These are phyloP conservation scores for Orchestia grillus DNA, from an alignment of 1,140 invertebrate species.

Conservation along the genomic window DNA sequence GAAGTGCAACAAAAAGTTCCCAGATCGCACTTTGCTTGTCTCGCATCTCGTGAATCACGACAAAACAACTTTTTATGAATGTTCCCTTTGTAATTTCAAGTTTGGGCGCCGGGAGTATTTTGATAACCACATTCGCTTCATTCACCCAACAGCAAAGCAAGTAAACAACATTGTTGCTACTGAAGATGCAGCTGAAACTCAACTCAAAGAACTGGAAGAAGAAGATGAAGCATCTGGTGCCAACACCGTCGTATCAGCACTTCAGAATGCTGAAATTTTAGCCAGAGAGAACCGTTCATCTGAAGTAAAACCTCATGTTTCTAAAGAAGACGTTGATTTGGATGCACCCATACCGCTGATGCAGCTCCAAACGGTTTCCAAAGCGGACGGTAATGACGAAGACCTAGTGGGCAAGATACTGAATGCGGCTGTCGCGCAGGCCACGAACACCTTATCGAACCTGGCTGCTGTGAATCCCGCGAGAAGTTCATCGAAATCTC, in stretches of 20 bases:
- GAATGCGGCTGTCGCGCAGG: slow-evolving; percentile 64
- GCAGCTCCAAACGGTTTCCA: slow-evolving; percentile 60
- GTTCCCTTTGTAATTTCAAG: slow-evolving; percentile 69
- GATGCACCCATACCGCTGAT: not conserved
- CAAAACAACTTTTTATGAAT: slow-evolving; percentile 66
- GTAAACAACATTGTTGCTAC: slow-evolving; percentile 54
- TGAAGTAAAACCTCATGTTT: not conserved
- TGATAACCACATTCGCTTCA: slow-evolving; percentile 70
- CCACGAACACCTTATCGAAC: slow-evolving; percentile 62
- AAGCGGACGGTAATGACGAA: slow-evolving; percentile 62
- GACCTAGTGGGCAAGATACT: slow-evolving; percentile 63
- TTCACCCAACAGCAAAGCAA: slow-evolving; percentile 68
- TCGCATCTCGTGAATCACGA: slow-evolving; percentile 65
- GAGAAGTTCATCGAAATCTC: slow-evolving; percentile 59
- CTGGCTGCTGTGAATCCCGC: slow-evolving; percentile 49
- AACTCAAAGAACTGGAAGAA: slow-evolving; percentile 57
- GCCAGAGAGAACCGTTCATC: slow-evolving; percentile 34
- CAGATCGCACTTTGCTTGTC: slow-evolving; percentile 63
- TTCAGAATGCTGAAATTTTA: slow-evolving; percentile 23
- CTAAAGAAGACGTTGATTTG: slow-evolving; percentile 57
- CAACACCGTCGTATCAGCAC: not conserved
- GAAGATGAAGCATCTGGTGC: slow-evolving; percentile 58
- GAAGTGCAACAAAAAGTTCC: slow-evolving; percentile 63
- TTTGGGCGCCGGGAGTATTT: slow-evolving; percentile 70
- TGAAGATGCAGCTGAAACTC: slow-evolving; percentile 60